These are phyloP conservation scores for Ornithorhynchus anatinus DNA, from an alignment of 2,113 vertebrate genomes.

Conservation along the genomic window DNA sequence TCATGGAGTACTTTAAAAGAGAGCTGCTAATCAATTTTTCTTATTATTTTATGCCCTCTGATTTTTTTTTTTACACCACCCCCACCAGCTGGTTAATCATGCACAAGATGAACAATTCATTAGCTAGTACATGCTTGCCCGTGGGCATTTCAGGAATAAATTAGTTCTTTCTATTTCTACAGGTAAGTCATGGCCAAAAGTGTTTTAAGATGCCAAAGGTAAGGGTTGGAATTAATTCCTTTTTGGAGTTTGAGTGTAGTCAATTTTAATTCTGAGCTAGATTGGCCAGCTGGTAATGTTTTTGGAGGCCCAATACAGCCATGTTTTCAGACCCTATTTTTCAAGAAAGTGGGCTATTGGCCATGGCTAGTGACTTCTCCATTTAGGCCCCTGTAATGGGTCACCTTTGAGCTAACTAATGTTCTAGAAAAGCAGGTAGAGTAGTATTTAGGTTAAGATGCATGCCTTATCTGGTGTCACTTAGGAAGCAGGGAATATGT, in stretches of 20 bases:
- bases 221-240: slow-evolving; percentile 76
- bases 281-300: background rate
- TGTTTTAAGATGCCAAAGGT: slow-evolving; percentile 77
- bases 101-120: slow-evolving; percentile 94
- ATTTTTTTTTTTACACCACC: slow-evolving; percentile 89
- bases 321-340: slow-evolving; percentile 3
- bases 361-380: background rate
- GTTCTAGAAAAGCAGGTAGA: too few species aligned
- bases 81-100: slow-evolving; percentile 94
- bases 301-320: background rate
- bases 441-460: too few species aligned
- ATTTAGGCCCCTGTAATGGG: background rate
- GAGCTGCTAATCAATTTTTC: slow-evolving; percentile 90
- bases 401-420: too few species aligned
- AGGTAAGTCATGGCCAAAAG: slow-evolving; percentile 84
- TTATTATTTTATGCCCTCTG: slow-evolving; percentile 92
- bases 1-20: slow-evolving; percentile 80
- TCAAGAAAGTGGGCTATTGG: background rate
- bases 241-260: slow-evolving; percentile 44
- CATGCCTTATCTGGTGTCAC: too few species aligned
- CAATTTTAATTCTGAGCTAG: slow-evolving; percentile 36
- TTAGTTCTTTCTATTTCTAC: slow-evolving; percentile 87
- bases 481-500: too few species aligned
- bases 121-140: slow-evolving; percentile 91
- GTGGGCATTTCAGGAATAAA: slow-evolving; percentile 86